These are phyloP conservation scores for Mythimna impura DNA, from an alignment of 2,888 invertebrate genomes.

Conservation along the genomic window DNA sequence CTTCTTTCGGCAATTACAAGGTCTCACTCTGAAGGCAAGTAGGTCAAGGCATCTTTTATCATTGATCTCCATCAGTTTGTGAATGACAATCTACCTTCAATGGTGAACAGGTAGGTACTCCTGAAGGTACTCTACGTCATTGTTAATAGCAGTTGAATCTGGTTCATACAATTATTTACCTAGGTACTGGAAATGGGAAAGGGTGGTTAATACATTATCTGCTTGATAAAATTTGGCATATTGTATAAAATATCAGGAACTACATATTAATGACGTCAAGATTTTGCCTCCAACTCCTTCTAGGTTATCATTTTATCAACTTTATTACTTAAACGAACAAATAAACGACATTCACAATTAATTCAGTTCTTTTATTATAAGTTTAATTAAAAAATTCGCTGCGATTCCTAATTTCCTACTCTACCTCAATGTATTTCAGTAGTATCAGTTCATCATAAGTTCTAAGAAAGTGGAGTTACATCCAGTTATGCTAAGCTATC, in stretches of 20 bases:
- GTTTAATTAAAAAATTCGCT: slow-evolving; percentile 4
- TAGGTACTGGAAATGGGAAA: too few relatives aligned
- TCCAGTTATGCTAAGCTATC: slow-evolving; percentile 3
- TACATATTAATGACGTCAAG: slow-evolving; percentile 12
- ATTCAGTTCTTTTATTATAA: neutral
- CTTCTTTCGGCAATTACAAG: slow-evolving; percentile 50
- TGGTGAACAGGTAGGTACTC: slow-evolving; percentile 3
- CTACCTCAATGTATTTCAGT: neutral
- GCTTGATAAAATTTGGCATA: slow-evolving; percentile 7
- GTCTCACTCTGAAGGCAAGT: slow-evolving; percentile 35
- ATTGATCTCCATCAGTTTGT: slow-evolving; percentile 46
- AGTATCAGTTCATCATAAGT: neutral
- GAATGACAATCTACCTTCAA: slow-evolving; percentile 41
- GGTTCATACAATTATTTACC: neutral
- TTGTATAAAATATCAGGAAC: slow-evolving; percentile 1
- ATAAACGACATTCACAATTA: slow-evolving; percentile 10
- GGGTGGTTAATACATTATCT: neutral
- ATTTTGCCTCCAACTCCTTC: slow-evolving; percentile 1
- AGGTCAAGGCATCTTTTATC: slow-evolving; percentile 52
- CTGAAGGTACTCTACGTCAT: neutral
- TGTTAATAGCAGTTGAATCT: neutral
- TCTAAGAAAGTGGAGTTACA: slow-evolving; percentile 12
- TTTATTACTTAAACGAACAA: slow-evolving; percentile 9
- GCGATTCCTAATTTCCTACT: neutral
- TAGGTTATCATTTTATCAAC: slow-evolving; percentile 14